Percentiles rank a stretch among this genome's conserved stretches.
Evolutionary conservation across 2,113 vertebrate species (phyloP).

Genomic region (Brevimyrus niger): DNA sequence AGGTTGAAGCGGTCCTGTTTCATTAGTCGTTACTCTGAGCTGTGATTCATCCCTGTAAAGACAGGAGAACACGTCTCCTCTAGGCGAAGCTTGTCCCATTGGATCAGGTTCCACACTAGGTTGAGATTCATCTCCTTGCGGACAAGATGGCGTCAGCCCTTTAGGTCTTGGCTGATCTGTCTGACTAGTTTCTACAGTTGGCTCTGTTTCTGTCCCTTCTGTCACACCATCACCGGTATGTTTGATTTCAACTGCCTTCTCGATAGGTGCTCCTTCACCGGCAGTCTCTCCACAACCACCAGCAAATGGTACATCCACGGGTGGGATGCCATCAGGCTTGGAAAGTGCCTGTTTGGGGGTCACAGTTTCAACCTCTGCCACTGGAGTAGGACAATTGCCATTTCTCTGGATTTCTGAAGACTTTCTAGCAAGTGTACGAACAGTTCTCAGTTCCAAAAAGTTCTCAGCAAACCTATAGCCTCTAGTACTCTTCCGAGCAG

Average conservation of each 20-base stretch:
- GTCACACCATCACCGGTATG: slow-evolving; percentile 43
- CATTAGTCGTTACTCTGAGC: not conserved
- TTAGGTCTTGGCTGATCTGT: slow-evolving; percentile 50
- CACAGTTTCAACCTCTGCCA: slow-evolving; percentile 54
- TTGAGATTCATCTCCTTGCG: not conserved
- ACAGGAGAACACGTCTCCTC: not conserved
- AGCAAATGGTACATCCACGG: slow-evolving; percentile 46
- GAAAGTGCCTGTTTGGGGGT: slow-evolving; percentile 59
- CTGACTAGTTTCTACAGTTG: slow-evolving; percentile 58
- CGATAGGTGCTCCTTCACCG: slow-evolving; percentile 42
- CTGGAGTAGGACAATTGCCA: slow-evolving; percentile 52
- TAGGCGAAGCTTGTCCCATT: not conserved
- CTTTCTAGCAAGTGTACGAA: slow-evolving; percentile 75
- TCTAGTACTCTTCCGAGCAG: slow-evolving; percentile 89
- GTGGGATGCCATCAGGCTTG: slow-evolving; percentile 58
- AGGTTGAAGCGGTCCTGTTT: not conserved
- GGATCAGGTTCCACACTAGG: slow-evolving; percentile 13
- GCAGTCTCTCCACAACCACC: slow-evolving; percentile 50
- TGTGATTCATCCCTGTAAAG: not conserved
- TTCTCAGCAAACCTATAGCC: slow-evolving; percentile 82
- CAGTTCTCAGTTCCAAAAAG: slow-evolving; percentile 84
- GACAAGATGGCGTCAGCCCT: slow-evolving; percentile 27
- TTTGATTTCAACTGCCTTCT: slow-evolving; percentile 42
- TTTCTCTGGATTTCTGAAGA: slow-evolving; percentile 46
- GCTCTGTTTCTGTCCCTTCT: slow-evolving; percentile 38